Base-by-base conservation (phyloP, 2,797 vertebrate species). In the Spatula versicolor region DNA sequence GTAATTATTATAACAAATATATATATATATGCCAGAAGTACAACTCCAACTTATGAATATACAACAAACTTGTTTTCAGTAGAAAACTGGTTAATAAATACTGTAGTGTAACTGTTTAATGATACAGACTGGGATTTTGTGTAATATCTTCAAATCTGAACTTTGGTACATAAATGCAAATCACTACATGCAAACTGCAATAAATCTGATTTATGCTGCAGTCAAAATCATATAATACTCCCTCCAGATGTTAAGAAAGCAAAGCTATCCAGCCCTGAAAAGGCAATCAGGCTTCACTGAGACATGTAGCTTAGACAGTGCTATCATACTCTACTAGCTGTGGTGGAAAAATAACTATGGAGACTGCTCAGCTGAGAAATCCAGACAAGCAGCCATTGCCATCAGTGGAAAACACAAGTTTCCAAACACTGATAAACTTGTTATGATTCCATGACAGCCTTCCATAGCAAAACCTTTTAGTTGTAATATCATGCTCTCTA, bases 211-310 rank as follows among this genome's bases (percentile, higher is more conserved):
- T 93, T 88, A 56, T 79, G n/a, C 21, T 88, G 76, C 76, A 96
- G 69, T 12, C 6, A 1, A 23, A 69, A 37, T 76, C 89, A 76
- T 82, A 54, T 74, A 85, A 86, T 39, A 45, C n/a, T 88, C 71
- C 41, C 80, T 91, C 80, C 93, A 96, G 87, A 93, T 94, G 92
- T 91, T 92, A 91, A 81, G 73, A 91, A 92, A 81, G 43, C 25
- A 86, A 92, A 87, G 72, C 66, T 77, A 84, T 50, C 58, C 80
- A 88, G 56, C 64, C 74, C 91, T 96, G 93, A 92, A 92, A 95
- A 94, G 63, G 87, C 69, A 93, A 84, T 90, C 87, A 91, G 62
- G 76, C 63, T 87, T 92, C 76, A 21, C 39, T 83, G 58, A 91
- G 64, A 89, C 31, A n/a, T 41, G 31, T 35, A 68, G 41, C 58